phyloP scores from a whole-genome alignment of 2,113 vertebrate species.

The Patagioenas fasciata region DNA sequence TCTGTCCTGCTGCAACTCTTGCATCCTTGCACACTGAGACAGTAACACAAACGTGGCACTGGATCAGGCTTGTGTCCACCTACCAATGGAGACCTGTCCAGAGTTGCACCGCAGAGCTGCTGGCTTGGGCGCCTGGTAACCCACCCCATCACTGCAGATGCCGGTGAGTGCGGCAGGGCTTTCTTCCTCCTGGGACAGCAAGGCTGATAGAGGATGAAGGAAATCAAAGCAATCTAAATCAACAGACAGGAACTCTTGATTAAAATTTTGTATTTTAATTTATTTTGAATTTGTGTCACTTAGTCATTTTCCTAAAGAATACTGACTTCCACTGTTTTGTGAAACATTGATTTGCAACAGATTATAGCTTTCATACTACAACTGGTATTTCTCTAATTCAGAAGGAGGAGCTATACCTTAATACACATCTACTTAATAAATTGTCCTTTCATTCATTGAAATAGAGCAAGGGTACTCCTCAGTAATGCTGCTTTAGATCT shows the following conservation, averaged over 20 bases:
- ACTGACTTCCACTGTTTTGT: background rate
- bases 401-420: background rate
- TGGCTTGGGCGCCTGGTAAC: background rate
- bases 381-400: background rate
- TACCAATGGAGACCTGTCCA: background rate
- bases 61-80: too few species aligned
- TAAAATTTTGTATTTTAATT: background rate
- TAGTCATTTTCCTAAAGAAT: background rate
- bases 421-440: background rate
- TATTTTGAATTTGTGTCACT: background rate
- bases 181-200: background rate
- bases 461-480: background rate
- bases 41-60: background rate
- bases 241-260: background rate
- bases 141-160: background rate
- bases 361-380: background rate
- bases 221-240: background rate
- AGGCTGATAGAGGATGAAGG: background rate
- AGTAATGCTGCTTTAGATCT: background rate
- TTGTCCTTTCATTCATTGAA: background rate
- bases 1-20: background rate
- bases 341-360: background rate
- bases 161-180: background rate
- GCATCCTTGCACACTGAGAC: background rate
- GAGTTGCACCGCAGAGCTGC: background rate